These are phyloP conservation scores for Globia sparganii DNA, from an alignment of 2,888 invertebrate species.

Conservation along the genomic window DNA sequence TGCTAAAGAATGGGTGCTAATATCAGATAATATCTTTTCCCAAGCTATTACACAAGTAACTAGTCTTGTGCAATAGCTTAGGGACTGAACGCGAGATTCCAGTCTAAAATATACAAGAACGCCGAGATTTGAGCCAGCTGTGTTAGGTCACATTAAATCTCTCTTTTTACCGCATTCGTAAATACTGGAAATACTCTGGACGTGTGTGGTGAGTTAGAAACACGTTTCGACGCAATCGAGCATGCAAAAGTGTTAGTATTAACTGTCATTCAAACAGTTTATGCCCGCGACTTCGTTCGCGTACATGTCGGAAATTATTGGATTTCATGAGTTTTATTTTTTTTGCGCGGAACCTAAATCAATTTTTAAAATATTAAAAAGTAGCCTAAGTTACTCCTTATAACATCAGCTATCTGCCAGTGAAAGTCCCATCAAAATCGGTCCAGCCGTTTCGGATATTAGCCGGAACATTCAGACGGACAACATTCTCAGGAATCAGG, in stretches of 20 bases:
- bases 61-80: constrained; percentile 52
- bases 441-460: too few species aligned
- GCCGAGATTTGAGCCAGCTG: constrained; percentile 58
- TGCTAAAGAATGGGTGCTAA: constrained; percentile 59
- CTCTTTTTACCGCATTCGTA: constrained; percentile 56
- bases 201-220: constrained; percentile 25
- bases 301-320: too few species aligned
- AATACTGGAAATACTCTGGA: constrained; percentile 38
- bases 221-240: constrained; percentile 10
- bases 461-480: too few species aligned
- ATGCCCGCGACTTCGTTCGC: not conserved
- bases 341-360: too few species aligned
- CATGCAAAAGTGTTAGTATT: constrained; percentile 30
- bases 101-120: constrained; percentile 60
- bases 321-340: too few species aligned
- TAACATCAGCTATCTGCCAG: too few species aligned
- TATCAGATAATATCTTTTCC: constrained; percentile 64
- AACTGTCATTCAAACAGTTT: constrained; percentile 3
- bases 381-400: too few species aligned
- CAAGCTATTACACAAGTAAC: constrained; percentile 61
- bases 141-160: constrained; percentile 52
- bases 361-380: too few species aligned
- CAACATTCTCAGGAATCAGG: too few species aligned
- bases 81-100: constrained; percentile 57
- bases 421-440: too few species aligned